phyloP scores from a whole-genome alignment of 2,888 invertebrate genomes.

The Drosophila melanosoma region DNA sequence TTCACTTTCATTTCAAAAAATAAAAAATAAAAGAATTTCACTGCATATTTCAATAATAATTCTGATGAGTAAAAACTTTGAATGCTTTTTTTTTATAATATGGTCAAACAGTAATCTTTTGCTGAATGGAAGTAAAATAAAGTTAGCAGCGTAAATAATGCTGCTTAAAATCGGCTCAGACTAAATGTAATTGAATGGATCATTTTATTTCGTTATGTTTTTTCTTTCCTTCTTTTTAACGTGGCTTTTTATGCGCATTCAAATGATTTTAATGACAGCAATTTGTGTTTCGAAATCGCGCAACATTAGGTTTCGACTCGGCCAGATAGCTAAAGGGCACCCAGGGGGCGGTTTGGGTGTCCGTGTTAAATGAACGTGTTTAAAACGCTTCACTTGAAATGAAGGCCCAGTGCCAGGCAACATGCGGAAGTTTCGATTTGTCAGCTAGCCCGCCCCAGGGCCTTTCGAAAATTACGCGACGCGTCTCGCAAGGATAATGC shows the following conservation, averaged over 20 bases:
- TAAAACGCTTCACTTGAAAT: conserved; percentile 81
- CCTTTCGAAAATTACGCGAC: conserved; percentile 60
- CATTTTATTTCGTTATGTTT: conserved; percentile 24
- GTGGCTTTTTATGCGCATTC: conserved; percentile 70
- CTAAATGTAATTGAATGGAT: conserved; percentile 52
- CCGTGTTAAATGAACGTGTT: conserved; percentile 72
- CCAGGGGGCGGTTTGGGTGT: not conserved
- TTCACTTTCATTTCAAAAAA: not conserved
- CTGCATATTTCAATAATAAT: not conserved
- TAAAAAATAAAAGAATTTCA: not conserved
- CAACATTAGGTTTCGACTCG: conserved; percentile 72
- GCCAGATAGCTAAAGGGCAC: conserved; percentile 26
- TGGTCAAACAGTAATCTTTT: conserved; percentile 27
- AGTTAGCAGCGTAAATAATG: conserved; percentile 37
- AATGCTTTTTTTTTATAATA: not conserved
- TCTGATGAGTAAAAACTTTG: not conserved
- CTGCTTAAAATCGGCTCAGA: conserved; percentile 29
- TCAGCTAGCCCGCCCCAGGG: conserved; percentile 64
- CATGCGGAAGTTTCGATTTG: conserved; percentile 79
- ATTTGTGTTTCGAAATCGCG: conserved; percentile 79
- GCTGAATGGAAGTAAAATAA: conserved; percentile 19
- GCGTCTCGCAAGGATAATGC: conserved; percentile 58
- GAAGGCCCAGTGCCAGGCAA: conserved; percentile 57
- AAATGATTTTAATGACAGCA: conserved; percentile 81
- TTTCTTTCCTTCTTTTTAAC: conserved; percentile 25